Evolutionary conservation across 2,888 invertebrate genomes (phyloP).

Genomic region (Coenonympha glycerion): DNA sequence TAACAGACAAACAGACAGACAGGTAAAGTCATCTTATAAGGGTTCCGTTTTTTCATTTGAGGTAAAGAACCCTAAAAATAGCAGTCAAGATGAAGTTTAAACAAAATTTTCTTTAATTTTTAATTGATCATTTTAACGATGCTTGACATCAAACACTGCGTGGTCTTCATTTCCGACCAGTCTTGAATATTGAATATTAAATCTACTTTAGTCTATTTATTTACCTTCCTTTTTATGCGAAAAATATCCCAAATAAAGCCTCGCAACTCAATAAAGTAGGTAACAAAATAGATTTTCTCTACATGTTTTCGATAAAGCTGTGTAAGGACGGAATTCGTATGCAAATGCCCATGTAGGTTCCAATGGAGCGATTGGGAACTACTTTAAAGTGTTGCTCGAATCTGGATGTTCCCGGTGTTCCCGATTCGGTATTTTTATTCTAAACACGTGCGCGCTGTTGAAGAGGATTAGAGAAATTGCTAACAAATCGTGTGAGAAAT

Average conservation of each 20-base stretch:
- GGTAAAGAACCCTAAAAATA: no score
- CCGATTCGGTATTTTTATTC: slow-evolving; percentile 25
- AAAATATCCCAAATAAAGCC: neutral
- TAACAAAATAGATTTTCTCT: slow-evolving; percentile 10
- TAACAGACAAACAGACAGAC: no score
- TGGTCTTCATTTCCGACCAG: no score
- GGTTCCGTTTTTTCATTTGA: no score
- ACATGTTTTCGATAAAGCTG: slow-evolving; percentile 9
- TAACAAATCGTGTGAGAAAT: slow-evolving; percentile 17
- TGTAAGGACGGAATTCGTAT: slow-evolving; percentile 8
- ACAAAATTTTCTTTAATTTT: no score
- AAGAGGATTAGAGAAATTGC: slow-evolving; percentile 30
- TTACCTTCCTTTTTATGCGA: neutral
- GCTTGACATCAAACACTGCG: no score
- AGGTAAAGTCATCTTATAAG: no score
- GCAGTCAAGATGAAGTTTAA: no score
- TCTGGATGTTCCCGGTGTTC: no score
- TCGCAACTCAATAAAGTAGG: slow-evolving; percentile 1
- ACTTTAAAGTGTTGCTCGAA: slow-evolving; percentile 15
- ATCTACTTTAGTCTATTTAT: no score
- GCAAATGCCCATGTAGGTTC: slow-evolving; percentile 11
- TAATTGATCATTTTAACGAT: no score
- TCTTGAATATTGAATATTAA: no score
- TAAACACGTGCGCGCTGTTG: slow-evolving; percentile 27
- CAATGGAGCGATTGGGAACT: slow-evolving; percentile 16